Evolutionary conservation across 2,888 invertebrate genomes (phyloP).

Genomic region (Calliphora vomitoria): DNA sequence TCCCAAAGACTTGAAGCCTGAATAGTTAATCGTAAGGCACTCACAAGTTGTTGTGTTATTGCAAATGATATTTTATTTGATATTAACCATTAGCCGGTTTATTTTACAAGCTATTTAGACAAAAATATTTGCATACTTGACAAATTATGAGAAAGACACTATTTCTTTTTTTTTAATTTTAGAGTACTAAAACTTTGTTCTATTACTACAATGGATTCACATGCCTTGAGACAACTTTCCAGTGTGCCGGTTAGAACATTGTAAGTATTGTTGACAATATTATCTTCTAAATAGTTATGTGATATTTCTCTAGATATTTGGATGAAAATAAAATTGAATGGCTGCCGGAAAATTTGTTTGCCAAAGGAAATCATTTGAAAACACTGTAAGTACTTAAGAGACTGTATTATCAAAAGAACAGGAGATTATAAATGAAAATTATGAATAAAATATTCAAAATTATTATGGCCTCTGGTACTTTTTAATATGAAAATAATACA

Average conservation of each 20-base stretch:
- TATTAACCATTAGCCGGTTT: no score
- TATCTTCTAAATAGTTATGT: background rate
- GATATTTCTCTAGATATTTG: slow-evolving; percentile 82
- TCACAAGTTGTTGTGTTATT: no score
- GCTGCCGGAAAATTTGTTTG: slow-evolving; percentile 83
- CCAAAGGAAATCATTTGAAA: slow-evolving; percentile 82
- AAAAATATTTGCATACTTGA: no score
- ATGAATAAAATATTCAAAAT: no score
- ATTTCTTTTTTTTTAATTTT: background rate
- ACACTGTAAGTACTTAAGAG: slow-evolving; percentile 84
- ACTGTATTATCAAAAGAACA: background rate
- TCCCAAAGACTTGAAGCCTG: no score
- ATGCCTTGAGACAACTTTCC: slow-evolving; percentile 82
- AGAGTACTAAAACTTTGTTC: slow-evolving; percentile 85
- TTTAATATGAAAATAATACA: no score
- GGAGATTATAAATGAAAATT: background rate
- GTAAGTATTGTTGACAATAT: slow-evolving; percentile 77
- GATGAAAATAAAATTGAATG: slow-evolving; percentile 84
- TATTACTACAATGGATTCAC: slow-evolving; percentile 81
- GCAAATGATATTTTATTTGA: no score
- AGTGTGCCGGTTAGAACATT: slow-evolving; percentile 81
- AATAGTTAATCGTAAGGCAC: no score
- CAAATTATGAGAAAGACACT: background rate
- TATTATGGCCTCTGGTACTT: no score
- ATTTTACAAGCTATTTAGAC: no score